These are phyloP conservation scores for Crenichthys baileyi DNA, from an alignment of 2,797 vertebrate species.

Conservation along the genomic window DNA sequence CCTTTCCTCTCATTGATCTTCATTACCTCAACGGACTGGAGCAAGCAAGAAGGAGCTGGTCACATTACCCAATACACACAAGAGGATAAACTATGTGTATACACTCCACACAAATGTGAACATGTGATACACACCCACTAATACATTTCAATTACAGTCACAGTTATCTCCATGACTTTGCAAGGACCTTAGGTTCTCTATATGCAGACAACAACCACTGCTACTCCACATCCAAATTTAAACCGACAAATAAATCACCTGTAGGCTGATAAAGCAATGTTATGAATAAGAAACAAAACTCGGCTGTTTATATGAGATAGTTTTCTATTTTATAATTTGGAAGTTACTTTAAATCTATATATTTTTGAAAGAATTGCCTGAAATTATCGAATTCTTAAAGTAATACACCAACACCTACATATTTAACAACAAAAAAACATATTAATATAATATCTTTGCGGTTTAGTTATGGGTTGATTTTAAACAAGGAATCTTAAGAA, in stretches of 20 bases:
- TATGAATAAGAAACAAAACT: not conserved
- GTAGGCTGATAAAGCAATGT: not conserved
- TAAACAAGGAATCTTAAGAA: not conserved
- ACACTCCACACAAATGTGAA: constrained; percentile 4
- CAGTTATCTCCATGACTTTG: constrained; percentile 36
- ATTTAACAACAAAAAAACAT: not conserved
- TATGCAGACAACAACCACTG: constrained; percentile 8
- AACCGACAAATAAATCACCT: not conserved
- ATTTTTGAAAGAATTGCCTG: not conserved
- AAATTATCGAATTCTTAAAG: not conserved
- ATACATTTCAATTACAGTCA: constrained; percentile 15
- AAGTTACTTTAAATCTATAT: not conserved
- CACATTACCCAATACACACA: constrained; percentile 48
- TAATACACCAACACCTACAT: not conserved
- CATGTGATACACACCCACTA: constrained; percentile 8
- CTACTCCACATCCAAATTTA: not conserved
- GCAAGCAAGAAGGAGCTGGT: constrained; percentile 54
- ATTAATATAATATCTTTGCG: not conserved
- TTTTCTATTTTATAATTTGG: not conserved
- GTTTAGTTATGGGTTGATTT: not conserved
- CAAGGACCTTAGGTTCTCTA: constrained; percentile 13
- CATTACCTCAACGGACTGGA: constrained; percentile 77
- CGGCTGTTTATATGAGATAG: not conserved
- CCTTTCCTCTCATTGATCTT: constrained; percentile 83
- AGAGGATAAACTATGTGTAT: constrained; percentile 23